Base-by-base conservation (phyloP, 2,113 vertebrate genomes). In the Nanorana parkeri region DNA sequence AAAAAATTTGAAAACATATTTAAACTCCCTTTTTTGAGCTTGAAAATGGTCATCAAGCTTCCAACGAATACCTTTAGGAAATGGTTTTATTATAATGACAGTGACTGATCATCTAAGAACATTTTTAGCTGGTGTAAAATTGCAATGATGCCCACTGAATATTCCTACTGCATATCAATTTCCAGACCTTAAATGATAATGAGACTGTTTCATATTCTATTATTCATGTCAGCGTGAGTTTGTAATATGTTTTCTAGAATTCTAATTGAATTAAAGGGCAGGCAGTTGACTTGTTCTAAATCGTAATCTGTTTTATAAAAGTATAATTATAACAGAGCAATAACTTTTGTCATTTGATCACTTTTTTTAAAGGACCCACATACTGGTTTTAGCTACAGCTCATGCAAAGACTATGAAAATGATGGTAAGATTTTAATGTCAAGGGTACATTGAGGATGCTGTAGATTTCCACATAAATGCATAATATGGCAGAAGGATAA, bases 261-360 rank as follows among this genome's bases (percentile, higher is more conserved):
- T 17, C 26, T 65, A 65, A 65, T 65, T 65, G 63, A 65, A 65
- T 65, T 65, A 65, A 65, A 65, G 63, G 63, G 23, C 63, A 65
- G 21, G 63, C 17, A 17, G 24, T 28, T 26, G 24, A 65, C 28
- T 65, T 29, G 5, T 17, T 29, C 5, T 17, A 26, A 26, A 17
- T 21, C 15, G 4, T 65, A 60, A 17, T 55, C 21, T 65, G 63
- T 29, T 65, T 17, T 65, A 16, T 26, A 28, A 17, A 15, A 65
- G 26, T 29, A 65, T 29, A 65, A 65, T 65, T 28, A 65, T 60
- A 21, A 60, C 8, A 0, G 5, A n/a, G 58, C n/a, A 60, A 60
- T 21, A n/a, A 11, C 58, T 21, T 20, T 60, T 60, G 20, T 7
- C 17, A n/a, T 60, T 60, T 60, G 3, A 7, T 2, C 23, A 17